Conservation (phyloP, 2,888 invertebrate species). For the Caenorhabditis drosophilae region DNA sequence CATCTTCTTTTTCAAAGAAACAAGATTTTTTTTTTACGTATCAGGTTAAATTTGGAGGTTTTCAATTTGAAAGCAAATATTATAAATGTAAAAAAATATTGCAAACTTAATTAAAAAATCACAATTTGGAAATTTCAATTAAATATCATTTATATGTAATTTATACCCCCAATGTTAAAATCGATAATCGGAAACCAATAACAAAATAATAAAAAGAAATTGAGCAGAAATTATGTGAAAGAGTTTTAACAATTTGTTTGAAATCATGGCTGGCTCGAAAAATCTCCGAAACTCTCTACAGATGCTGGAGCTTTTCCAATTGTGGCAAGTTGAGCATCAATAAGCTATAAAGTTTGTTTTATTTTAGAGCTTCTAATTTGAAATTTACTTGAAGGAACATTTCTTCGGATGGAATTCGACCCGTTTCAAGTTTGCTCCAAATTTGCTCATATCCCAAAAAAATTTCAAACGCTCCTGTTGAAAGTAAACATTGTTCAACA, state of each 20-base stretch:
- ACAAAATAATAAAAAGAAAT: background rate
- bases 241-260: too few species aligned
- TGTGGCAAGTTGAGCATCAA: constrained; percentile 53
- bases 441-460: constrained; percentile 80
- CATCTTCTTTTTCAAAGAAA: too few species aligned
- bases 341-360: constrained; percentile 33
- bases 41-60: too few species aligned
- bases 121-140: too few species aligned
- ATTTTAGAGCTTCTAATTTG: background rate
- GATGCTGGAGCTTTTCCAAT: constrained; percentile 42
- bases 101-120: too few species aligned
- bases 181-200: too few species aligned
- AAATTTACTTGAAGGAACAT: constrained; percentile 92
- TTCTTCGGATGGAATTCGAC: constrained; percentile 91
- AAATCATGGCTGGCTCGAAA: constrained; percentile 1
- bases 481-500: constrained; percentile 83
- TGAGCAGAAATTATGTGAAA: background rate
- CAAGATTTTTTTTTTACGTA: too few species aligned
- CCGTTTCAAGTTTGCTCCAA: constrained; percentile 98
- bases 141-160: too few species aligned
- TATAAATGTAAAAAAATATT: too few species aligned
- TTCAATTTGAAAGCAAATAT: too few species aligned
- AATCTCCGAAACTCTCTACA: constrained; percentile 34
- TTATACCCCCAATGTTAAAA: too few species aligned
- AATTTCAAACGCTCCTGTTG: constrained; percentile 91